Base-by-base conservation (phyloP, 2,113 vertebrate genomes). In the Sminthopsis crassicaudata region DNA sequence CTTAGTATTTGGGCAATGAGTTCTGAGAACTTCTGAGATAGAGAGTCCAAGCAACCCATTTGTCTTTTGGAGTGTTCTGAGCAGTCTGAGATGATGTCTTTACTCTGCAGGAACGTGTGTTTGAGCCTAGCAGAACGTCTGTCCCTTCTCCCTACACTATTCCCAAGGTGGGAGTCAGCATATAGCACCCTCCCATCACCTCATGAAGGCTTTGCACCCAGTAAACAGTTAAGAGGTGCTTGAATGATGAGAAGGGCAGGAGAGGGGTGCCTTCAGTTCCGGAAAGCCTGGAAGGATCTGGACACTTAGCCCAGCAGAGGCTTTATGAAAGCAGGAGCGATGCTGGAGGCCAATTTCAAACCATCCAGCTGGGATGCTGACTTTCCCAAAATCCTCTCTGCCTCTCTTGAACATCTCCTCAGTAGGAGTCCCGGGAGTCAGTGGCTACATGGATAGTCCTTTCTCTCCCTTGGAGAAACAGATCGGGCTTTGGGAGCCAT, bases 401-500 rank as follows among this genome's bases (percentile, higher is more conserved):
- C 23, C 93, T 97, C 93, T 88, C 96, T 96, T 23, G 67, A 42
- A 90, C 91, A 25, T 67, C 97, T 11, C n/a, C 42, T 84, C 98
- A 97, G 98, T 96, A 92, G 98, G 97, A 97, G 97, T 97, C 91
- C 96, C 98, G 97, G 97, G 98, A 98, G 98, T 98, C 98, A 98
- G 97, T 98, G 97, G 93, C 98, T 97, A 0, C 23, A 96, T 98
- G 98, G 98, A 98, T 98, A 97, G 98, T 95, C 97, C 96, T 97
- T 97, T 96, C 95, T 98, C 98, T 97, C 97, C 97, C 92, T 95
- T 93, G 93, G 97, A 98, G 98, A 98, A 97, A 97, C 97, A 98
- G 98, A 98, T 98, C 97, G 98, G 98, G 97, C 97, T 98, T 98
- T 97, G 97, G 98, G 98, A 98, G 98, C 92, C 36, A 98, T 98